Conservation (phyloP, 2,888 invertebrate species). For the Cephonodes hylas region DNA sequence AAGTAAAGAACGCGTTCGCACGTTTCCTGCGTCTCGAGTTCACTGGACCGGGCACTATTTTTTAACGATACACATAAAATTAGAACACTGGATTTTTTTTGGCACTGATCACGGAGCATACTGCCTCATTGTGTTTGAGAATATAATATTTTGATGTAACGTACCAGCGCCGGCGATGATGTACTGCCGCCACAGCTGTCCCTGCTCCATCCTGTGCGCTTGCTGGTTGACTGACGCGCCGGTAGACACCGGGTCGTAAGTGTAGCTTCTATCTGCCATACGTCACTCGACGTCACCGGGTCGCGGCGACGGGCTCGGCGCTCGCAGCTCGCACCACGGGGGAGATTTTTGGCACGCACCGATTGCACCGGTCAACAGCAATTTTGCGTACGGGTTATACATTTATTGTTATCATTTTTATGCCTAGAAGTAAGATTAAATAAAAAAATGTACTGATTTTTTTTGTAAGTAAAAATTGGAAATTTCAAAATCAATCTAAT, state of each 20-base stretch:
- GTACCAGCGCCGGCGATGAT: slow-evolving; percentile 84
- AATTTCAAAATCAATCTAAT: no score
- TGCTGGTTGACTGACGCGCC: slow-evolving; percentile 65
- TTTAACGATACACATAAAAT: slow-evolving; percentile 1
- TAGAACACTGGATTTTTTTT: background rate
- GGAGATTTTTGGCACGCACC: background rate
- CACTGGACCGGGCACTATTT: background rate
- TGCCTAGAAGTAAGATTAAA: no score
- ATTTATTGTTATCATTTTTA: no score
- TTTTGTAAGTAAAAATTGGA: no score
- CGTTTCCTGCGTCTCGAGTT: background rate
- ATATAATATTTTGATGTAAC: slow-evolving; percentile 41
- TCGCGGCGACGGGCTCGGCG: background rate
- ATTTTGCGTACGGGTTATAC: no score
- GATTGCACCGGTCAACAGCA: no score
- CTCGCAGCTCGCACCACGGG: background rate
- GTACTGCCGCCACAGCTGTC: slow-evolving; percentile 83
- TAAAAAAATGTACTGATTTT: no score
- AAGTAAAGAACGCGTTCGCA: background rate
- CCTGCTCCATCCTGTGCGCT: slow-evolving; percentile 80
- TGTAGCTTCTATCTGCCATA: slow-evolving; percentile 72
- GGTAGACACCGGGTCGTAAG: slow-evolving; percentile 71
- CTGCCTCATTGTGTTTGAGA: slow-evolving; percentile 9
- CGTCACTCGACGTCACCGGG: slow-evolving; percentile 58
- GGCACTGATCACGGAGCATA: background rate